phyloP scores from a whole-genome alignment of 2,113 vertebrate genomes.

The Equus przewalskii region DNA sequence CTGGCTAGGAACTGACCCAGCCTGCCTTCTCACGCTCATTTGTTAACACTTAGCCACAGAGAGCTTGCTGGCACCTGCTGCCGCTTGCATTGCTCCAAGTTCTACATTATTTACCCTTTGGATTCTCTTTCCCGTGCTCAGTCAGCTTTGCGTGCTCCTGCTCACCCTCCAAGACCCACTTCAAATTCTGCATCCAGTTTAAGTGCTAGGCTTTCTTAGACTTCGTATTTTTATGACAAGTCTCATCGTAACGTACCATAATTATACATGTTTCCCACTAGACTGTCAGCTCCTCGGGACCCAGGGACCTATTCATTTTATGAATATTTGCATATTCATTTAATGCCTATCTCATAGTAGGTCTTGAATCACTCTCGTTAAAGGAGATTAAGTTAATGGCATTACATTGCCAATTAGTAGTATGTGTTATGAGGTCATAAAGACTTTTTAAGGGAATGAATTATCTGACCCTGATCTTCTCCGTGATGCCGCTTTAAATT shows the following conservation, averaged over 20 bases:
- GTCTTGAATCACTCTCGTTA: neutral
- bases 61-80: neutral
- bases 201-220: neutral
- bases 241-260: neutral
- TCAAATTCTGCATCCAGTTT: neutral
- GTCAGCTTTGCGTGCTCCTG: neutral
- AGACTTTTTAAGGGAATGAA: neutral
- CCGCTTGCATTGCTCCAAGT: neutral
- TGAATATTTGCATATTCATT: neutral
- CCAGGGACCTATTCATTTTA: fast-evolving
- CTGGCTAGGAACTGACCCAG: too few relatives aligned
- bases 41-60: fast-evolving
- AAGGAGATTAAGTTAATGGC: neutral
- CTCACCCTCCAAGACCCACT: neutral
- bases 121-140: neutral
- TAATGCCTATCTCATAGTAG: neutral
- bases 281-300: neutral
- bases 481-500: neutral
- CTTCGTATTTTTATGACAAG: neutral
- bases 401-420: neutral
- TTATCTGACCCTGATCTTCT: neutral
- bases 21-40: neutral
- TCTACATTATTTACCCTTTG: neutral
- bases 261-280: neutral
- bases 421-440: neutral